Conservation (phyloP, 2,888 invertebrate genomes). For the Eustalomyia histrio region DNA sequence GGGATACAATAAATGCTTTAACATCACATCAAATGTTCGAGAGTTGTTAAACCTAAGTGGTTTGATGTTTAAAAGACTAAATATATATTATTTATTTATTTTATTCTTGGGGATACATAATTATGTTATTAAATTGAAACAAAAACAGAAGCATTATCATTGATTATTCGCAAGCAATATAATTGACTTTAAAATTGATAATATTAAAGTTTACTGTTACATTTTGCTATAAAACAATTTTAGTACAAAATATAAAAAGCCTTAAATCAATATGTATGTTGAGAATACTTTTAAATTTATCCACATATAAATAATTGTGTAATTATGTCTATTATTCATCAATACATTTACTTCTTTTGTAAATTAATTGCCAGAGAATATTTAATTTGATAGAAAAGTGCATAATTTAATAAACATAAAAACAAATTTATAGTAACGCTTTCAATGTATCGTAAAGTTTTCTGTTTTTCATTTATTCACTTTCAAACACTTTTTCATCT, state of each 20-base stretch:
- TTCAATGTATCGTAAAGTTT: background rate
- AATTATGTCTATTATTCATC: background rate
- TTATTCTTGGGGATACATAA: too few species aligned
- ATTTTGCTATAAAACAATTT: too few species aligned
- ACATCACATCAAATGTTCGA: background rate
- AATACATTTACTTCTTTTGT: background rate
- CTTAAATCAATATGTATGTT: too few species aligned
- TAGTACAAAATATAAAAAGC: too few species aligned
- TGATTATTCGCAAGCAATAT: too few species aligned
- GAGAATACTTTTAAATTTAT: too few species aligned
- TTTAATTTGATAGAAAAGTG: background rate
- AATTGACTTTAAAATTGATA: too few species aligned
- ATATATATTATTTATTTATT: conserved; percentile 4
- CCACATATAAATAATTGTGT: too few species aligned
- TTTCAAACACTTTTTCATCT: background rate
- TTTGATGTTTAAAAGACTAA: background rate
- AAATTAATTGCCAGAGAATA: background rate
- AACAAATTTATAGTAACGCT: too few species aligned
- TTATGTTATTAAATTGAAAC: too few species aligned
- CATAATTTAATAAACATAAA: background rate
- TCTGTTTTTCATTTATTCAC: background rate
- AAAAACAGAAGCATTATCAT: too few species aligned
- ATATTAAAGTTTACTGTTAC: too few species aligned
- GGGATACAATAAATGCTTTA: background rate
- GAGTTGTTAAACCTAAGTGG: conserved; percentile 8